phyloP scores from a whole-genome alignment of 2,113 vertebrate species.

The Cyanistes caeruleus region DNA sequence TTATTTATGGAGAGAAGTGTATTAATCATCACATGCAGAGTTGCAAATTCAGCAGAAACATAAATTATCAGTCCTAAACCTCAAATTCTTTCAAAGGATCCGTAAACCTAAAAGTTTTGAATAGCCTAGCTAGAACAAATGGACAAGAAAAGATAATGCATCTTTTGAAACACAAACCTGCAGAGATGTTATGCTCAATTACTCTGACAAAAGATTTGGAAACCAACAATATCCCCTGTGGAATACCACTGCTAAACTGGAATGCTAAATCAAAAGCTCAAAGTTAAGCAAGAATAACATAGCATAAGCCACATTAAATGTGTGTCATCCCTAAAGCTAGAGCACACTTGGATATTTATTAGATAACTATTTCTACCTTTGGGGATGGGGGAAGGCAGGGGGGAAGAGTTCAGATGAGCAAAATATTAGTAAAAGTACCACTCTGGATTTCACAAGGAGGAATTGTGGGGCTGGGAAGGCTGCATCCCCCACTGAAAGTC shows the following conservation, averaged over 20 bases:
- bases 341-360: conserved; percentile 28
- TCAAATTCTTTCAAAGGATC: conserved; percentile 64
- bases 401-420: background rate
- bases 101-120: conserved; percentile 63
- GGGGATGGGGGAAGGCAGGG: background rate
- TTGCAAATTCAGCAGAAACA: conserved; percentile 74
- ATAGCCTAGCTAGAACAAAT: conserved; percentile 68
- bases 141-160: conserved; percentile 68
- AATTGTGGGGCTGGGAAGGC: background rate
- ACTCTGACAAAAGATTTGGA: conserved; percentile 80
- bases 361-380: background rate
- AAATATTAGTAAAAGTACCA: background rate
- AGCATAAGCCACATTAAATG: conserved; percentile 49
- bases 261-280: conserved; percentile 74
- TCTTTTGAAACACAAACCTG: conserved; percentile 77
- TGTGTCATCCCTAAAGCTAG: background rate
- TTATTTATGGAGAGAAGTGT: conserved; percentile 73
- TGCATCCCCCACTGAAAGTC: background rate
- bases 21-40: conserved; percentile 72
- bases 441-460: background rate
- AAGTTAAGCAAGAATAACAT: conserved; percentile 71
- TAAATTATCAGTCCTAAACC: conserved; percentile 75
- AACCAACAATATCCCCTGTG: conserved; percentile 67
- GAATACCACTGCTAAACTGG: conserved; percentile 70
- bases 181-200: conserved; percentile 79